Evolutionary conservation across 1,140 invertebrate species (phyloP), one percentile per base, ranked within the genome.

Genomic region (Galleria mellonella): DNA sequence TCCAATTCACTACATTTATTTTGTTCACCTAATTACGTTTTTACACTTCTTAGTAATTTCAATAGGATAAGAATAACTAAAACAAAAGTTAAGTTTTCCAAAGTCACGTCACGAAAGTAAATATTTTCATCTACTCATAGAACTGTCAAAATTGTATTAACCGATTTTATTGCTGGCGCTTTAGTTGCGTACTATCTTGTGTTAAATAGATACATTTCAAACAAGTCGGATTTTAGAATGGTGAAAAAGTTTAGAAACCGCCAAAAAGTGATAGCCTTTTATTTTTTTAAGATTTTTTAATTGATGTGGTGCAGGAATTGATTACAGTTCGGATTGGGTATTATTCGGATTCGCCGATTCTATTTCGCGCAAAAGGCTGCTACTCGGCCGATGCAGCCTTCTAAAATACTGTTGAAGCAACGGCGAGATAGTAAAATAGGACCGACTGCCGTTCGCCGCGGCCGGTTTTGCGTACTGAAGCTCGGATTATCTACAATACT

Each of bases 341-440:
- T n/a, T 14, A 37, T 15, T 37, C 9, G 35, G 35, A 15, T 15
- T 46, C 47, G 6, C 32, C 37, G 39, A 31, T 31, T 31, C 17
- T 23, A 23, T 44, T 47, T 50, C 42, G 46, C 56, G 51, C 47
- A 38, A 54, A 27, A 73, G 63, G 66, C 71, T 61, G 61, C 69
- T 75, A 65, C 58, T 51, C 72, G 64, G 59, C 50, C 36, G 66
- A 51, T 57, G 56, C 65, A 75, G 73, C 68, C 70, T 81, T 82
- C 72, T 82, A 78, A 23, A 23, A 65, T 67, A 77, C 77, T 75
- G 72, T 63, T 71, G 66, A 70, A 62, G 62, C 62, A 71, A 66
- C 61, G 54, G 61, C 52, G 61, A 58, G 73, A 71, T 71, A 71
- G 67, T 74, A 59, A 68, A 71, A 68, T 78, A 13, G 6, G 47